A percentile compares a stretch with the other conserved stretches of the same genome.
These are phyloP conservation scores for Abramis brama DNA, from an alignment of 2,113 vertebrate species.

Conservation along the genomic window DNA sequence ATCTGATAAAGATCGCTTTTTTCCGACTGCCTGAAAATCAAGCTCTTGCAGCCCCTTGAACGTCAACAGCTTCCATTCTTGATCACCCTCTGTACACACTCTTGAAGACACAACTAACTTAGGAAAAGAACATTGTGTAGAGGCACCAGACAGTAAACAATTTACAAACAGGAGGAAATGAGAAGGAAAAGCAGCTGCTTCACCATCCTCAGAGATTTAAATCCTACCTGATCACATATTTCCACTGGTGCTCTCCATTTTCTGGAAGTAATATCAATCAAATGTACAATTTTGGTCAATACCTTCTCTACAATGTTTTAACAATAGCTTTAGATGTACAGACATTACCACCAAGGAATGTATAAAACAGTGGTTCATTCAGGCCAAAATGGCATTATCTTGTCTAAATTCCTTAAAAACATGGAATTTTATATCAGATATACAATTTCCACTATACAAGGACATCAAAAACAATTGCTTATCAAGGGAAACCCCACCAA, in stretches of 20 bases:
- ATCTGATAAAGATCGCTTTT: neutral
- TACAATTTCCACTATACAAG: too few relatives aligned
- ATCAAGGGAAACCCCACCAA: too few relatives aligned
- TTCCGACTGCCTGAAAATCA: neutral
- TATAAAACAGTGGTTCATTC: neutral
- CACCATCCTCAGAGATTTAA: neutral
- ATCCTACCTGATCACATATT: neutral
- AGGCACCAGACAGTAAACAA: neutral
- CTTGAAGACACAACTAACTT: neutral
- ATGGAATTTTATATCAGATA: neutral
- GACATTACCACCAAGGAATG: neutral
- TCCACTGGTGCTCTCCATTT: neutral
- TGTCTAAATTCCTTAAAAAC: neutral
- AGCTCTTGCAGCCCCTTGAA: neutral
- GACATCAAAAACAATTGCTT: too few relatives aligned
- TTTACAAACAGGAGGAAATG: neutral
- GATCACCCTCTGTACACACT: neutral
- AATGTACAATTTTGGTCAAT: neutral
- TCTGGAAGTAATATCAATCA: neutral
- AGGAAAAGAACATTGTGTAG: neutral
- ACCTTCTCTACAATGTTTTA: neutral
- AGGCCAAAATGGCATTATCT: neutral
- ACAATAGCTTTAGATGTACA: neutral
- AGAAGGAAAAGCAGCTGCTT: neutral
- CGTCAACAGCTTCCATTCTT: neutral